Percentiles rank a stretch among this genome's conserved stretches.
These are phyloP conservation scores for Standfussiana lucernea DNA, from an alignment of 2,888 invertebrate species.

Conservation along the genomic window DNA sequence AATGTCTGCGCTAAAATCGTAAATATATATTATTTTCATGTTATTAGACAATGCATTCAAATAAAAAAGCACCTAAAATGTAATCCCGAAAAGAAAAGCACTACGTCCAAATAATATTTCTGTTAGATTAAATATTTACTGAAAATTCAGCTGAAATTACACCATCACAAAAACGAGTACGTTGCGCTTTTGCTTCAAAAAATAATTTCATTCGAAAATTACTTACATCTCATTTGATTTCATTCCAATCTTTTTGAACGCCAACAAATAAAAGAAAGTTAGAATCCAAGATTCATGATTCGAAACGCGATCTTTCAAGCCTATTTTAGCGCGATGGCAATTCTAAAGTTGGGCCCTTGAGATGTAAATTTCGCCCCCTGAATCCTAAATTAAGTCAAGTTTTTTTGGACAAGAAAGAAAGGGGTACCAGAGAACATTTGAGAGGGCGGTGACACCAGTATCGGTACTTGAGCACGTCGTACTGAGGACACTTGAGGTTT, in stretches of 20 bases:
- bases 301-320: slow-evolving; percentile 48
- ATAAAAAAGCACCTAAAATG: not conserved
- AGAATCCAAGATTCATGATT: slow-evolving; percentile 56
- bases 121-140: slow-evolving; percentile 2
- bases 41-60: not conserved
- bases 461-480: slow-evolving; percentile 73
- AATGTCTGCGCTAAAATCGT: not conserved
- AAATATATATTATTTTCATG: not conserved
- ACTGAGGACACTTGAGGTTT: slow-evolving; percentile 60
- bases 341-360: slow-evolving; percentile 43
- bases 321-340: slow-evolving; percentile 47
- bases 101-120: not conserved
- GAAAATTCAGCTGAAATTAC: slow-evolving; percentile 12
- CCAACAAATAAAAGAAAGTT: slow-evolving; percentile 50
- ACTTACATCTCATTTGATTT: slow-evolving; percentile 62
- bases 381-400: slow-evolving; percentile 73
- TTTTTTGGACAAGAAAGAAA: slow-evolving; percentile 67
- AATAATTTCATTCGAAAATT: slow-evolving; percentile 46
- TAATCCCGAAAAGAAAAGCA: not conserved
- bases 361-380: slow-evolving; percentile 63
- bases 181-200: slow-evolving; percentile 40
- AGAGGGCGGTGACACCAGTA: slow-evolving; percentile 65
- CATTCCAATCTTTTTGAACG: slow-evolving; percentile 59
- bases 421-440: slow-evolving; percentile 60
- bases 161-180: slow-evolving; percentile 44